Evolutionary conservation across 2,113 vertebrate species (phyloP).

Genomic region (Oostethus manadensis): DNA sequence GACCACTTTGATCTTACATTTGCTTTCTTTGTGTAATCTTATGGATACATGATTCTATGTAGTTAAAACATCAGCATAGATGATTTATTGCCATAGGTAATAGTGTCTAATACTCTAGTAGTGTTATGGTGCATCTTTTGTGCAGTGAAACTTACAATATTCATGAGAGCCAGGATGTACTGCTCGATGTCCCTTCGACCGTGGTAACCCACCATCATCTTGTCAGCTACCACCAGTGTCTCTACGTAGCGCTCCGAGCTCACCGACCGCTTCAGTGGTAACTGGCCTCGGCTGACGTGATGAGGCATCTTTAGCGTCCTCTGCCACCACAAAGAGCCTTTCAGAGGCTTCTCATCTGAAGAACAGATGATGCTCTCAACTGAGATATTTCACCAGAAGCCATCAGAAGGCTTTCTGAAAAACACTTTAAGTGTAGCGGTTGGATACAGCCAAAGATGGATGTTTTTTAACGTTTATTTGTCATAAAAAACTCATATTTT

Average conservation of each 20-base stretch:
- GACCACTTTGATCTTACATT: not conserved
- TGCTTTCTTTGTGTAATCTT: not conserved
- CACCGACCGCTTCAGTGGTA: conserved; percentile 91
- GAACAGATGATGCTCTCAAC: conserved; percentile 3
- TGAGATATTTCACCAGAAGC: not conserved
- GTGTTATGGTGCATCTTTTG: conserved; percentile 25
- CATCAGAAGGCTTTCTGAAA: not conserved
- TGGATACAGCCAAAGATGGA: not conserved
- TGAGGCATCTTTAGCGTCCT: conserved; percentile 84
- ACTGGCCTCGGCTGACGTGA: conserved; percentile 82
- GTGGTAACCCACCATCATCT: conserved; percentile 99
- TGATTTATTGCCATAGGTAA: too few relatives aligned
- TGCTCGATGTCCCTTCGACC: conserved; percentile 96
- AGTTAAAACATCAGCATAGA: too few relatives aligned
- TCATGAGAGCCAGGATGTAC: conserved; percentile 98
- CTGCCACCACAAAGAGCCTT: conserved; percentile 87
- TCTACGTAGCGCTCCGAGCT: conserved; percentile 94
- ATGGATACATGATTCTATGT: not conserved
- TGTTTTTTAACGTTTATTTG: conserved; percentile 16
- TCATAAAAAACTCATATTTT: conserved; percentile 21
- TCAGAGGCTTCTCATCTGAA: conserved; percentile 90
- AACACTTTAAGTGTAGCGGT: not conserved
- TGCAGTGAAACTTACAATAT: conserved; percentile 96
- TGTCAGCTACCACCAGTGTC: conserved; percentile 95
- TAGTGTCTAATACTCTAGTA: too few relatives aligned